Evolutionary conservation across 2,888 invertebrate genomes (phyloP).

Genomic region (Caenorhabditis sulstoni): DNA sequence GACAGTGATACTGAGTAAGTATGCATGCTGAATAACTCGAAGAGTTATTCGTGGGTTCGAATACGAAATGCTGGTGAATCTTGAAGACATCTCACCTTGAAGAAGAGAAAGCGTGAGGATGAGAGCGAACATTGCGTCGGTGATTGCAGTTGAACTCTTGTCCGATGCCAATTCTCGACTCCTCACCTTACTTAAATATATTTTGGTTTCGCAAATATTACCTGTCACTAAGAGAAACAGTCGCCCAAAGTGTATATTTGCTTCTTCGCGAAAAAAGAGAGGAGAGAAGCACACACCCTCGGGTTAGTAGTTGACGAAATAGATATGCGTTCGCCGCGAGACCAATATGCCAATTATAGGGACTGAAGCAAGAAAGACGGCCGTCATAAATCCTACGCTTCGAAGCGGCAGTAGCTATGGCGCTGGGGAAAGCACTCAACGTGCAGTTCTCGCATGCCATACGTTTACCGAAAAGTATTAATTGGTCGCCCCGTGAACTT

Average conservation of each 20-base stretch:
- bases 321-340: constrained; percentile 35
- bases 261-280: constrained; percentile 43
- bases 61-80: background rate
- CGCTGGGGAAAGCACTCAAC: constrained; percentile 10
- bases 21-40: too few species aligned
- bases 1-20: too few species aligned
- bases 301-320: constrained; percentile 57
- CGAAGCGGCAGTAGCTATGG: constrained; percentile 22
- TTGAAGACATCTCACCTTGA: constrained; percentile 26
- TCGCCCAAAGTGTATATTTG: constrained; percentile 58
- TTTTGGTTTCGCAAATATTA: constrained; percentile 56
- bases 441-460: constrained; percentile 15
- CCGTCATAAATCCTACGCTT: constrained; percentile 50
- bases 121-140: constrained; percentile 26
- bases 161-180: constrained; percentile 44
- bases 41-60: too few species aligned
- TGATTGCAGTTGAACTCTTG: constrained; percentile 24
- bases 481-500: constrained; percentile 56
- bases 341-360: constrained; percentile 54
- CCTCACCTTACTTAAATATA: constrained; percentile 54
- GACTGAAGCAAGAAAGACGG: constrained; percentile 25
- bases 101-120: constrained; percentile 35
- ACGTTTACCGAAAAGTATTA: constrained; percentile 44
- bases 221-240: constrained; percentile 59
- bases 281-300: constrained; percentile 48